These are phyloP conservation scores for Rallus limicola DNA, from an alignment of 2,113 vertebrate species.

Conservation along the genomic window DNA sequence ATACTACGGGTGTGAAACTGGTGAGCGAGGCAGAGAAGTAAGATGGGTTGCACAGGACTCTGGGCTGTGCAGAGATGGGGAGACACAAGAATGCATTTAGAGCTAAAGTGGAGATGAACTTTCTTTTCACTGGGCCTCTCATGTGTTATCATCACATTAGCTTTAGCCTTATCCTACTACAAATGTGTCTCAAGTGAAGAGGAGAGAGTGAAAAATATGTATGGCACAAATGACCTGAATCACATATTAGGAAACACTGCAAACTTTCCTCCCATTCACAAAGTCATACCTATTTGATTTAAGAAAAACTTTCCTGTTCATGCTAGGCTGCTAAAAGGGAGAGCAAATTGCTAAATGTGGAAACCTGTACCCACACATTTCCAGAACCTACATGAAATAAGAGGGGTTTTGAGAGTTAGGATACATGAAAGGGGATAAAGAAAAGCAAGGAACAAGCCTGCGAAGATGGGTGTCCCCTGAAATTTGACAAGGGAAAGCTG, in stretches of 20 bases:
- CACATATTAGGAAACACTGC: background rate
- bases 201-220: background rate
- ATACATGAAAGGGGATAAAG: background rate
- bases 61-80: background rate
- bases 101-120: background rate
- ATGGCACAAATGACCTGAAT: background rate
- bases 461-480: background rate
- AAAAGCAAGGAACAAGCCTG: background rate
- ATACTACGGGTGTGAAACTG: background rate
- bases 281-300: background rate
- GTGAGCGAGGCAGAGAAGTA: background rate
- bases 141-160: background rate
- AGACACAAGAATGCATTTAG: background rate
- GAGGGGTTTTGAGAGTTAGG: fast-evolving
- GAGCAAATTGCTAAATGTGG: background rate
- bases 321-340: background rate
- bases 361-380: background rate
- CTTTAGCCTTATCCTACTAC: background rate
- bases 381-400: background rate
- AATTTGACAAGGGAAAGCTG: background rate
- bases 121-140: background rate
- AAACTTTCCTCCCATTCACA: background rate
- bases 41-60: no score
- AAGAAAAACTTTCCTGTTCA: background rate
- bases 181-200: background rate